Base-by-base conservation (phyloP, 2,888 invertebrate species). In the Mythimna lalbum region DNA sequence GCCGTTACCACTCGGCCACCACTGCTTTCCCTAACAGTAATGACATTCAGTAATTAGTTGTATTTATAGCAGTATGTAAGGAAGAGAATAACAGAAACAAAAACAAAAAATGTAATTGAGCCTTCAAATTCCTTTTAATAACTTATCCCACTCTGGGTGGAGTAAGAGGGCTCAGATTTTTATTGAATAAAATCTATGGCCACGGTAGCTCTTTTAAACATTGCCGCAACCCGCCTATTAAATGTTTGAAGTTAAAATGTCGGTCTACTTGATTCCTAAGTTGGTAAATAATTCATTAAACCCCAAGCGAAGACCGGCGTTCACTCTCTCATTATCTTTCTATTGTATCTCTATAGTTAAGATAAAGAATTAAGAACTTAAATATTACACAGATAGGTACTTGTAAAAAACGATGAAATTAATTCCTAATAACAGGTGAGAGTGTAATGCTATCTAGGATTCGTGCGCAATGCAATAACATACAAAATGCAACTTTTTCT, bases 381-480 rank as follows among this genome's bases (percentile, higher is more conserved):
- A 47, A 9, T 5, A n/a, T 23, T 36, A 52, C 0, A 2, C 27
- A 27, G 27, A 27, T 31, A 4, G 2, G 5, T 39, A 9, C 12
- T 23, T 17, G 3, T 33, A 64, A 59, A 59, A 31, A 75, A 66
- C 4, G 14, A 33, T 47, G 43, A 52, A 23, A 50, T n/a, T 63
- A 21, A 53, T 78, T 43, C 12, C 27, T 53, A 14, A 50, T 50
- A 49, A 43, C 72, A 50, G 53, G 33, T 72, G 63, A 53, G 39
- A 69, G 73, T 78, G 72, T 78, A 59, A 76, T 67, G 14, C n/a
- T 1, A 47, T 12, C 47, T 39, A 23, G 47, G 52, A 57, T 59
- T 43, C 63, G 72, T 71, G 78, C 52, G 36, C 50, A 56, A 61
- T 39, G 73, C 56, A 75, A 66, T 75, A 75, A 68, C 43, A 53